Evolutionary conservation across 2,797 vertebrate genomes (phyloP), one percentile per base, ranked within the genome.

Genomic region (Selene dorsalis): DNA sequence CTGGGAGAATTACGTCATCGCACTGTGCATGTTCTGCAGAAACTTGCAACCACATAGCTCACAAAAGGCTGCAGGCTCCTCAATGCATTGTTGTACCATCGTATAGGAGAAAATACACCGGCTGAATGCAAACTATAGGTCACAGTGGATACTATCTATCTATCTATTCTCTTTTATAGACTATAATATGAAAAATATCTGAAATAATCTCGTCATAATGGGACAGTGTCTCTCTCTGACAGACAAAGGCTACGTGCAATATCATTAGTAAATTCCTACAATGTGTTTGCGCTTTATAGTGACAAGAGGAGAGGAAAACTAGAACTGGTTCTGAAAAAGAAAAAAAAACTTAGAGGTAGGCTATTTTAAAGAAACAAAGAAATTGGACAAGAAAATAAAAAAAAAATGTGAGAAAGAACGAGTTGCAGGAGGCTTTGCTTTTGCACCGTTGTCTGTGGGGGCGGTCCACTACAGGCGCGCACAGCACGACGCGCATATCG

Each of bases 401-500:
- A 22, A 38, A 26, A 38, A 43, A 18, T 41, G 39, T 45, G 57
- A 57, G 18, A 58, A 28, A 62, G 2, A 73, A 39, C 16, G 14
- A 65, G 17, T 67, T 56, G 6, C 52, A 18, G 64, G 35, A 76
- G 20, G 35, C 41, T 77, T 64, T 47, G 74, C n/a, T 13, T 55
- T 26, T 24, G 69, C 69, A 45, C 78, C 52, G 65, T 50, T 80
- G 50, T 74, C 22, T 64, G 85, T 80, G 90, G 88, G 93, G 91
- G 93, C 89, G 91, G 90, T 85, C 81, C 88, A 84, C 85, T 83
- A 71, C 68, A 86, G 56, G 89, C 91, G 90, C 89, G 88, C 92
- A 84, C 82, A 45, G 83, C 85, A 84, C 73, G 60, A 83, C 75
- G 88, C 86, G 77, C 81, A 68, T 69, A 68, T 62, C 58, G 75